These are phyloP conservation scores for Caenorhabditis panamensis DNA, from an alignment of 2,888 invertebrate genomes.

Conservation along the genomic window DNA sequence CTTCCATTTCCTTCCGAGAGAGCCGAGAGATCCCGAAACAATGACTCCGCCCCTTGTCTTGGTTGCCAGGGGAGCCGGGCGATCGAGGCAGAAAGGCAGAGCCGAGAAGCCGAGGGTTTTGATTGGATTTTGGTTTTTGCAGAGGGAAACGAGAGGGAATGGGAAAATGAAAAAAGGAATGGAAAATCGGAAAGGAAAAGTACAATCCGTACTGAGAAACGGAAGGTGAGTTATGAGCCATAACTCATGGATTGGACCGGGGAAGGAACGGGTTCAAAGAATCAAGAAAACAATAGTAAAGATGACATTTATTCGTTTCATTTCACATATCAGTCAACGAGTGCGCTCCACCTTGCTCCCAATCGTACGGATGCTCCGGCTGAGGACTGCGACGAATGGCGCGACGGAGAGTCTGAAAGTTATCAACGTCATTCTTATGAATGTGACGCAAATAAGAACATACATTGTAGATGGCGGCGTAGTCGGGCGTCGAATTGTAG, in stretches of 20 bases:
- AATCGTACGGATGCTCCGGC: slow-evolving; percentile 60
- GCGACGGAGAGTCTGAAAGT: slow-evolving; percentile 49
- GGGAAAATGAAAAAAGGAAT: background rate
- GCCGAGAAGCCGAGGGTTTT: background rate
- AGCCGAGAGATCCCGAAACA: slow-evolving; percentile 30
- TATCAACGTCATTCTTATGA: background rate
- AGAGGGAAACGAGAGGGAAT: background rate
- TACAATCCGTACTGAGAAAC: background rate
- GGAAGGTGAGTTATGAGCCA: too few relatives aligned
- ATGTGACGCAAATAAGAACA: slow-evolving; percentile 32
- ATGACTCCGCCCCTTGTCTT: slow-evolving; percentile 36
- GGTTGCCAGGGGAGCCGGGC: slow-evolving; percentile 32
- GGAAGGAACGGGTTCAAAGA: background rate
- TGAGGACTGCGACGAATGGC: slow-evolving; percentile 43
- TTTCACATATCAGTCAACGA: slow-evolving; percentile 41
- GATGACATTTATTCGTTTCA: too few relatives aligned
- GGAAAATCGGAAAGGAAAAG: background rate
- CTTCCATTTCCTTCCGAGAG: too few relatives aligned
- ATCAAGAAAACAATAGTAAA: too few relatives aligned
- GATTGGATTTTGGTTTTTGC: background rate
- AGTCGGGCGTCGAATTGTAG: slow-evolving; percentile 44
- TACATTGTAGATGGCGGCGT: slow-evolving; percentile 36
- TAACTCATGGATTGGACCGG: too few relatives aligned
- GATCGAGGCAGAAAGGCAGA: slow-evolving; percentile 3
- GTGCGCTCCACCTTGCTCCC: slow-evolving; percentile 51